phyloP scores from a whole-genome alignment of 2,888 invertebrate species.

The Timema cristinae region DNA sequence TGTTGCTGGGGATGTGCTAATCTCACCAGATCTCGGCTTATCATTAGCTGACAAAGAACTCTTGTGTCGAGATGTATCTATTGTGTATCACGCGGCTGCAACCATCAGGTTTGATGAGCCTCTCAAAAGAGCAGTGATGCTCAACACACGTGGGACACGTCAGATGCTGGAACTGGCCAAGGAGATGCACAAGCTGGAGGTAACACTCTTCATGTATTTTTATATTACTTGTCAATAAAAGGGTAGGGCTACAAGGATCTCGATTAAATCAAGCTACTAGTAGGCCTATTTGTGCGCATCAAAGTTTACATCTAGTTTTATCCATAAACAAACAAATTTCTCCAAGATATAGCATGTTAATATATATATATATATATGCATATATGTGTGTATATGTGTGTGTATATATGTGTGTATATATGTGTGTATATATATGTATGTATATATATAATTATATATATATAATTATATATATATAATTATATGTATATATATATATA shows the following conservation, averaged over 20 bases:
- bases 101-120: conserved; percentile 83
- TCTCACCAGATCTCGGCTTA: conserved; percentile 63
- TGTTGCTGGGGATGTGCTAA: conserved; percentile 66
- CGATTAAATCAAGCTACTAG: not conserved
- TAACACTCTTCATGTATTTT: not conserved
- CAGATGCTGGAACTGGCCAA: conserved; percentile 79
- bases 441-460: too few relatives aligned
- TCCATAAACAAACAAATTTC: too few relatives aligned
- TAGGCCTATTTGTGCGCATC: too few relatives aligned
- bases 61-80: conserved; percentile 63
- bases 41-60: conserved; percentile 60
- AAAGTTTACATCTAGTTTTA: too few relatives aligned
- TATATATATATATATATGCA: not conserved
- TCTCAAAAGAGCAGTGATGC: conserved; percentile 79
- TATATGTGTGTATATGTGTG: not conserved
- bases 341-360: not conserved
- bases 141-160: conserved; percentile 91
- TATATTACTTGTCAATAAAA: not conserved
- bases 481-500: not conserved
- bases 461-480: not conserved
- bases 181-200: conserved; percentile 63
- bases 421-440: not conserved
- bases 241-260: not conserved
- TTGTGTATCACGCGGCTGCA: conserved; percentile 81
- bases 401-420: not conserved